Conservation (phyloP, 2,797 vertebrate genomes). For the Phrynocephalus guinanensis region DNA sequence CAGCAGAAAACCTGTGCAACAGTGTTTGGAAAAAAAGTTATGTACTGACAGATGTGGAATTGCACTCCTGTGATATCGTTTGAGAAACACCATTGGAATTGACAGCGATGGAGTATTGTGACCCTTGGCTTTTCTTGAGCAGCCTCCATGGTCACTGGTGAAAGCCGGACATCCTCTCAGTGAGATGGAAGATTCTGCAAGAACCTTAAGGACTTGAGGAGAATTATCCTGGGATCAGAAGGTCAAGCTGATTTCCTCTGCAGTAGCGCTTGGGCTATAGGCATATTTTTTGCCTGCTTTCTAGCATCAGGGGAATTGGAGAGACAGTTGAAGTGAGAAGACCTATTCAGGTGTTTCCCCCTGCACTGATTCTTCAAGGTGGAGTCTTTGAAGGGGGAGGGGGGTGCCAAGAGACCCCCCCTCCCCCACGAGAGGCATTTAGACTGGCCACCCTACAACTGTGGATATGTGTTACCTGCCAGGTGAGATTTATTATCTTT, state of each 20-base stretch:
- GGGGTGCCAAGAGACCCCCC: constrained; percentile 32
- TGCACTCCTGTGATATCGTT: neutral
- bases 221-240: constrained; percentile 4
- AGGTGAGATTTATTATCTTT: constrained; percentile 39
- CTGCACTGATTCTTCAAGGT: constrained; percentile 31
- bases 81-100: neutral
- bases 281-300: neutral
- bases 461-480: neutral
- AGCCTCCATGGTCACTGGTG: neutral
- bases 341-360: neutral
- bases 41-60: neutral
- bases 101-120: neutral
- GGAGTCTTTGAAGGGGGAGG: constrained; percentile 30
- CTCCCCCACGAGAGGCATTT: constrained; percentile 34
- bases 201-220: constrained; percentile 15
- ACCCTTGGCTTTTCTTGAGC: neutral
- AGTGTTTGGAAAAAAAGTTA: neutral
- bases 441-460: neutral
- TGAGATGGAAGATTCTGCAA: constrained; percentile 21
- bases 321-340: neutral
- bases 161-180: neutral
- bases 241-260: neutral
- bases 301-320: neutral
- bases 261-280: neutral
- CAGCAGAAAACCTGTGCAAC: neutral